A percentile compares a stretch with the other conserved stretches of the same genome.
Evolutionary conservation across 2,113 vertebrate genomes (phyloP).

Genomic region (Neolamprologus cancellatus): DNA sequence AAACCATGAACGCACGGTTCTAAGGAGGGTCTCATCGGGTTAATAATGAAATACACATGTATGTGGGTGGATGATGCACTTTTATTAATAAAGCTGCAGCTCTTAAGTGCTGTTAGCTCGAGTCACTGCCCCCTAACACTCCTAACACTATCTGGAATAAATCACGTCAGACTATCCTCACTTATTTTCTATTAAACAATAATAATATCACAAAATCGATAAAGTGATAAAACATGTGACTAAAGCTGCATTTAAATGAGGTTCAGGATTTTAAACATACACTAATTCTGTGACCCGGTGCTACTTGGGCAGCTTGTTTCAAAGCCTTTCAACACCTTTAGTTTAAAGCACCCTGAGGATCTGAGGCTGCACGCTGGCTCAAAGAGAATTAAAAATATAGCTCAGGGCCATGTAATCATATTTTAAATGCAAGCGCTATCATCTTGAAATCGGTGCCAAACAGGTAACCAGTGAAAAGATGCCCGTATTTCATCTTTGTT

Average conservation of each 20-base stretch:
- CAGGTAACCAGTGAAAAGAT: slow-evolving; percentile 12
- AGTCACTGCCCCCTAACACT: neutral
- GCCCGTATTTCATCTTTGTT: neutral
- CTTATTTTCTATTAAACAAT: neutral
- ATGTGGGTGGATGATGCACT: neutral
- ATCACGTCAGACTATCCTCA: neutral
- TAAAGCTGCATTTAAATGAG: neutral
- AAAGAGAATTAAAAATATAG: slow-evolving; percentile 25
- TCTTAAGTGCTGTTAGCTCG: neutral
- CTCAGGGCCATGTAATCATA: neutral
- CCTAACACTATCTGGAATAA: neutral
- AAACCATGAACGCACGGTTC: neutral
- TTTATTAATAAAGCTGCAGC: neutral
- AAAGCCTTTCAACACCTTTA: neutral
- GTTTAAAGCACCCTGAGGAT: neutral
- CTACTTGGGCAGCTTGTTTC: neutral
- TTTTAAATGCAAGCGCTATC: neutral
- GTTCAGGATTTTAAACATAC: neutral
- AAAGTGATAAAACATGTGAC: neutral
- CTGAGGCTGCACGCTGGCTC: neutral
- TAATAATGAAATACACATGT: neutral
- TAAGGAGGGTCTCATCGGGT: neutral
- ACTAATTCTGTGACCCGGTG: neutral
- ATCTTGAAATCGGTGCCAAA: neutral
- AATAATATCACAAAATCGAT: neutral